Evolutionary conservation across 92 coral and sea anemone species (phyloP).

Genomic region (Phenganax stokvisi): DNA sequence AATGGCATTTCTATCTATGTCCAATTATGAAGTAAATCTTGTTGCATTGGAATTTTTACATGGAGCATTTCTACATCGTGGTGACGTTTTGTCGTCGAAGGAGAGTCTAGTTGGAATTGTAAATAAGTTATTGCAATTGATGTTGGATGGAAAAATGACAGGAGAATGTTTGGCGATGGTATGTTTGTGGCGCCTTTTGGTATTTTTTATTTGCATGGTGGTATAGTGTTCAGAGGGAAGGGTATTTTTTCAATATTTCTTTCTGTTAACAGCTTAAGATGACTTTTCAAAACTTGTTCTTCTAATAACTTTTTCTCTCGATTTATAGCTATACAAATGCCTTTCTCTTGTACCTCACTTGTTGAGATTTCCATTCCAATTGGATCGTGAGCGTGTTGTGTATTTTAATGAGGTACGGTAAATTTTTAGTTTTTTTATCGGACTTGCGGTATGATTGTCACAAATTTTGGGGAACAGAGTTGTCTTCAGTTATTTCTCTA

Average conservation of each 20-base stretch:
- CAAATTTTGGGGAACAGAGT: not conserved
- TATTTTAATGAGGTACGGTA: constrained; percentile 6
- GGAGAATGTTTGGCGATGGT: constrained; percentile 27
- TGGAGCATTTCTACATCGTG: constrained; percentile 22
- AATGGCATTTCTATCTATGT: constrained; percentile 45
- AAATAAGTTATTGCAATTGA: not conserved
- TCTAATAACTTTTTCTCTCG: not conserved
- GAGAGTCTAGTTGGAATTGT: constrained; percentile 3
- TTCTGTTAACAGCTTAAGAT: too few relatives aligned
- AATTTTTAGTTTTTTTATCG: not conserved
- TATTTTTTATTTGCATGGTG: not conserved
- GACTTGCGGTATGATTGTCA: not conserved
- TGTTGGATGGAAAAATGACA: constrained; percentile 2
- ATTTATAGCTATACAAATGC: constrained; percentile 26
- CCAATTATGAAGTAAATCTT: constrained; percentile 63
- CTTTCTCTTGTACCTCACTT: constrained; percentile 29
- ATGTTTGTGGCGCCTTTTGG: not conserved
- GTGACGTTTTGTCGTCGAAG: not conserved
- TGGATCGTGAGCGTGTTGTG: not conserved
- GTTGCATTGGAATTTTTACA: constrained; percentile 52
- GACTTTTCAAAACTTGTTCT: too few relatives aligned
- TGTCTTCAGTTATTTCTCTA: not conserved
- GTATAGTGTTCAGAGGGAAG: not conserved
- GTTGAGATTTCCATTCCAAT: constrained; percentile 29
- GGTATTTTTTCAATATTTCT: not conserved